phyloP scores from a whole-genome alignment of 1,140 invertebrate genomes.

The Bombus superbus region DNA sequence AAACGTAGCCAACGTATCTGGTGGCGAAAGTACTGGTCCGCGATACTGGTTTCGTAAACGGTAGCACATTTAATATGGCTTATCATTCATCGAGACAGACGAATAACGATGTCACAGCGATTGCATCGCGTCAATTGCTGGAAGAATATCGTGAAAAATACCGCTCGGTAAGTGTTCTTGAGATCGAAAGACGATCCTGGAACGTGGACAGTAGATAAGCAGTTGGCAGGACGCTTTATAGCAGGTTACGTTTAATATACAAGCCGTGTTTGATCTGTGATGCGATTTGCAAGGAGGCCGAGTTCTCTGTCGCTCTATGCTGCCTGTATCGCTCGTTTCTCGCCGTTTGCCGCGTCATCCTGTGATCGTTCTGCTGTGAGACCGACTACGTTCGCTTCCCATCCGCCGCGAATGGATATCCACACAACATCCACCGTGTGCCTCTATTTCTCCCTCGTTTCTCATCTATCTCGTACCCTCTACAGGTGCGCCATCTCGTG shows the following conservation, averaged over 20 bases:
- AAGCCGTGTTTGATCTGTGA: slow-evolving; percentile 82
- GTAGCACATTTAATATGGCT: background rate
- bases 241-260: slow-evolving; percentile 81
- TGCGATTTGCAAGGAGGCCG: slow-evolving; percentile 81
- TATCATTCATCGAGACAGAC: background rate
- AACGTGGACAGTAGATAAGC: slow-evolving; percentile 67
- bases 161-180: background rate
- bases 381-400: slow-evolving; percentile 76
- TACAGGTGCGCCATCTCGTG: background rate
- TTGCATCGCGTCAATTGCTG: background rate
- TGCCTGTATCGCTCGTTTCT: slow-evolving; percentile 61
- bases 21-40: slow-evolving; percentile 39
- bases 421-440: slow-evolving; percentile 72
- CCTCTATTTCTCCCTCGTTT: slow-evolving; percentile 31
- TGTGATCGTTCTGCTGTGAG: slow-evolving; percentile 83
- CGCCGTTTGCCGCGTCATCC: slow-evolving; percentile 78
- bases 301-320: slow-evolving; percentile 25
- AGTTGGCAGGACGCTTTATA: slow-evolving; percentile 59
- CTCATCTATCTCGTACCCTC: slow-evolving; percentile 18
- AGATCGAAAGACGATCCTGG: slow-evolving; percentile 5
- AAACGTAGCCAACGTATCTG: slow-evolving; percentile 33
- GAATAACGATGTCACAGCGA: too few species aligned
- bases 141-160: background rate
- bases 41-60: background rate
- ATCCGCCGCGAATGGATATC: slow-evolving; percentile 73